Base-by-base conservation (phyloP, 2,113 vertebrate species). In the Lontra canadensis region DNA sequence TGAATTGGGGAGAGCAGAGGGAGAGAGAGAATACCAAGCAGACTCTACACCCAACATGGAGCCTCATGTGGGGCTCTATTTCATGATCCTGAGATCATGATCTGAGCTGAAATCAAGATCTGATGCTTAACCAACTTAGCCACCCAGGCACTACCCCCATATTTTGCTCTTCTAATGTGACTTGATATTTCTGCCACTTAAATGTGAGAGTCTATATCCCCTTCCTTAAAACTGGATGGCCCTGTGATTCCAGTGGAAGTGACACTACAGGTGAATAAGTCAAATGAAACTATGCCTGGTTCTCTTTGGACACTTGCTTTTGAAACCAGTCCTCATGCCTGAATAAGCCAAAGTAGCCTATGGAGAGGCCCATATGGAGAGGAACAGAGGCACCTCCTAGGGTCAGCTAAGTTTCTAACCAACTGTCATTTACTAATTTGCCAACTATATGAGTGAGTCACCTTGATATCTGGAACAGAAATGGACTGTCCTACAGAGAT, bases 241-340 rank as follows among this genome's bases (percentile, higher is more conserved):
- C 36, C 65, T 42, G 13, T 71, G 18, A 89, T 36, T 97, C 23
- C 29, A 73, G 39, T 34, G 7, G 25, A 76, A 78, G 7, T 79
- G 34, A 96, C 31, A 31, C 5, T 67, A 18, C 23, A 52, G 26
- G 6, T 55, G 2, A 73, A 63, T 44, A 92, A 94, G 39, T 91
- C 31, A 94, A 17, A 23, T n/a, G 81, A 84, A 82, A 29, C 14
- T 8, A 61, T 73, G 0, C 10, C 26, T 65, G 8, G 2, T 42
- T 74, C 12, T 74, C 59, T 82, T 92, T 34, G 52, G 36, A 39
- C 10, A 52, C 36, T 89, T 74, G 78, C 11, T 79, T 97, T 82
- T 80, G 31, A 95, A 59, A 1, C 23, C 13, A 76, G 23, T 23
- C 8, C 4, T 6, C 4, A 63, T 78, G n/a, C 7, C 20, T 83